Evolutionary conservation across 1,140 invertebrate species (phyloP).

Genomic region (Euwallacea fornicatus): DNA sequence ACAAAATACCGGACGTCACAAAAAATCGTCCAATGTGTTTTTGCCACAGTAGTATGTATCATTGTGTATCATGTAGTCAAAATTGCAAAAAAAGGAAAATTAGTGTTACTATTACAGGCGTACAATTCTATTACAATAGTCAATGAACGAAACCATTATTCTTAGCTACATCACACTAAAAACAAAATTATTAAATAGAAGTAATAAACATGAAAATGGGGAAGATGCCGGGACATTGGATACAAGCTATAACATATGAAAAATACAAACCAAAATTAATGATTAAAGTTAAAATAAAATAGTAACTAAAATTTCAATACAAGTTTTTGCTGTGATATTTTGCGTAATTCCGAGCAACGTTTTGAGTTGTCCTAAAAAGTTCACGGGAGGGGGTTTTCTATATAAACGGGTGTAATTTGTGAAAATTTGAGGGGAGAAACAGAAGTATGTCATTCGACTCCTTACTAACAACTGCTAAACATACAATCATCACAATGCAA

Average conservation of each 20-base stretch:
- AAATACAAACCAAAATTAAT: conserved; percentile 32
- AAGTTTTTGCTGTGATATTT: conserved; percentile 20
- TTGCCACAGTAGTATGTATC: conserved; percentile 40
- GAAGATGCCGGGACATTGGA: conserved; percentile 3
- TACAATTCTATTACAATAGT: conserved; percentile 53
- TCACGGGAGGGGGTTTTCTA: conserved; percentile 28
- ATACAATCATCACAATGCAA: conserved; percentile 75
- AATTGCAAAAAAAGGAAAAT: conserved; percentile 41
- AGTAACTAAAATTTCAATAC: conserved; percentile 35
- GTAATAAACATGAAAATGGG: conserved; percentile 39
- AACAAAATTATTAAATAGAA: conserved; percentile 47
- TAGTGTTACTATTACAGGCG: conserved; percentile 49
- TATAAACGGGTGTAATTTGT: conserved; percentile 9
- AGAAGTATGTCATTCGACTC: conserved; percentile 55
- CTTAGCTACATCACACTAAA: conserved; percentile 65
- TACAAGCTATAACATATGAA: conserved; percentile 45
- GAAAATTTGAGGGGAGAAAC: conserved; percentile 41
- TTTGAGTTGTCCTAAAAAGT: conserved; percentile 15
- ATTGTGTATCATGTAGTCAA: conserved; percentile 41
- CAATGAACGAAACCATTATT: conserved; percentile 46
- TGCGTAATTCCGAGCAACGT: conserved; percentile 29
- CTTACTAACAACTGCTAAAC: conserved; percentile 71
- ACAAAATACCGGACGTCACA: conserved; percentile 30
- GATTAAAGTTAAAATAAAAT: conserved; percentile 22
- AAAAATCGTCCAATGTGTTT: conserved; percentile 10